Evolutionary conservation across 2,888 invertebrate species (phyloP), one percentile per base, ranked within the genome.

Genomic region (Thalpophila matura): DNA sequence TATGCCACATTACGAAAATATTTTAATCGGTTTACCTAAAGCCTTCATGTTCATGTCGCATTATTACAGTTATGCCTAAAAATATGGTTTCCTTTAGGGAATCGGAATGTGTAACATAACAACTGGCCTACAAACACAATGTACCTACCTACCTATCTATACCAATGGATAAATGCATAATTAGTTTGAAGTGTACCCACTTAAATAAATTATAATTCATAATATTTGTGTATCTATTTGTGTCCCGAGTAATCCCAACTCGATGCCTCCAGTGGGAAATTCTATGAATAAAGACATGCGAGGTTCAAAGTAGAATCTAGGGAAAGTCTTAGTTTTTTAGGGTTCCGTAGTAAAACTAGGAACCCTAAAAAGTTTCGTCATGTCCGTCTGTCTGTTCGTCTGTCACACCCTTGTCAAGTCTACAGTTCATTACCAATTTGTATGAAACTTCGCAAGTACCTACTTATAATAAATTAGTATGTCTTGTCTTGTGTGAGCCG

Each of bases 191-290:
- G 9, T 20, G 24, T 62, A n/a, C n/a, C n/a, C n/a, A n/a, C n/a
- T n/a, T n/a, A 56, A 57, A 67, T 40, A 31, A 38, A 55, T 26
- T 66, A 31, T 12, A 63, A 46, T 26, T n/a, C n/a, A n/a, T n/a
- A n/a, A n/a, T n/a, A n/a, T n/a, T 37, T 51, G 37, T 4, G 3
- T 27, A 37, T 9, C 20, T 47, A 46, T 66, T 65, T 66, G 9
- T 54, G 50, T 49, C 27, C 26, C 18, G n/a, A 29, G 24, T 51
- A 38, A 57, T 51, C 35, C 57, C 58, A 38, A 43, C 24, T 37
- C 31, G 42, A n/a, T 24, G 26, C 22, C 31, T 55, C 49, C 67
- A 58, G 37, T 74, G 74, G 74, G 68, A 74, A 58, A 74, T 74
- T 57, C 7, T n/a, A 33, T 33, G 18, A 47, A 42, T 27, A 18